Evolutionary conservation across 2,797 vertebrate species (phyloP).

Genomic region (Tadarida brasiliensis): DNA sequence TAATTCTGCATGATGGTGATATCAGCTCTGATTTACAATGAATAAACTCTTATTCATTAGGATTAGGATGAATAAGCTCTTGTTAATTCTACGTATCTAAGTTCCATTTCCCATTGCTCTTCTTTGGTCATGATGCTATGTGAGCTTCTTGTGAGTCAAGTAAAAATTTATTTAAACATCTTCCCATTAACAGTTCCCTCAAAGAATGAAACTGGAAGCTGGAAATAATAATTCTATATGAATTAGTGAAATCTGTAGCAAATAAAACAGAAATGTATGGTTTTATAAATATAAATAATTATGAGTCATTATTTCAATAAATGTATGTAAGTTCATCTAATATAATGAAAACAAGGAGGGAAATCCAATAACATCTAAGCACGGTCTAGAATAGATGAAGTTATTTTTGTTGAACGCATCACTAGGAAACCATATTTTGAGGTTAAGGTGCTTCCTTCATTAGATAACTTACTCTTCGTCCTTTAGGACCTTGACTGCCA

Average conservation of each 20-base stretch:
- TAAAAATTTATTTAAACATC: conserved; percentile 37
- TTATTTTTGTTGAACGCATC: background rate
- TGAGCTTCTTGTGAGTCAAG: conserved; percentile 2
- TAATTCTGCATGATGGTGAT: background rate
- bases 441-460: background rate
- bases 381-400: background rate
- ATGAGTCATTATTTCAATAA: background rate
- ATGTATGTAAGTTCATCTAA: background rate
- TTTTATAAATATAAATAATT: conserved; percentile 23
- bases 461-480: conserved; percentile 92
- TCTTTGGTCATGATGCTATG: background rate
- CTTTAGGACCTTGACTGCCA: conserved; percentile 93
- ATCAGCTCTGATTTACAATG: background rate
- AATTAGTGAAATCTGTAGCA: conserved; percentile 6
- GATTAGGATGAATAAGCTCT: background rate
- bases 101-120: background rate
- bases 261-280: conserved; percentile 26
- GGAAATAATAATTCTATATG: background rate
- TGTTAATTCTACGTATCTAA: background rate
- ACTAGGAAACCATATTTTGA: background rate
- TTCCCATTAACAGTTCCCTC: background rate
- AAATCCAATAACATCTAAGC: background rate
- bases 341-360: background rate
- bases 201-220: conserved; percentile 1
- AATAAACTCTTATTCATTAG: background rate